Conservation (phyloP, 2,888 invertebrate species). For the Ephialtes manifestator region DNA sequence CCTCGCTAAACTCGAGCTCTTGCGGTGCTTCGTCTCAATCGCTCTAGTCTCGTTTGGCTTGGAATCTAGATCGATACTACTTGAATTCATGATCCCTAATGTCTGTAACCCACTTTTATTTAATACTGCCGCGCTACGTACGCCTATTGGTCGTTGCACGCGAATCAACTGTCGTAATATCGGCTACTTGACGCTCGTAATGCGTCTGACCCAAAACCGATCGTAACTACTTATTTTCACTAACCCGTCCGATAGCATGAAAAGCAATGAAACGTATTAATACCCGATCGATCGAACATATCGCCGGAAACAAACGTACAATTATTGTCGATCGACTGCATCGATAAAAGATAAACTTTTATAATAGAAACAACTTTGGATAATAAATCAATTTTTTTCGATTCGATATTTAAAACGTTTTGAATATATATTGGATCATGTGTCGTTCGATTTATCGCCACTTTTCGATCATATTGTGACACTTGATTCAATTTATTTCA, state of each 20-base stretch:
- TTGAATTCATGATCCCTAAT: slow-evolving; percentile 57
- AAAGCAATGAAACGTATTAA: no score
- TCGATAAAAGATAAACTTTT: background rate
- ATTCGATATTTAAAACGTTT: background rate
- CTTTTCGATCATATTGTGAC: background rate
- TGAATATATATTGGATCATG: background rate
- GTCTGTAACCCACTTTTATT: slow-evolving; percentile 67
- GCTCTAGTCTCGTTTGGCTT: slow-evolving; percentile 57
- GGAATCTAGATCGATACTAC: slow-evolving; percentile 68
- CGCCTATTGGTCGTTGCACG: slow-evolving; percentile 11
- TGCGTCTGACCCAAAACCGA: slow-evolving; percentile 58
- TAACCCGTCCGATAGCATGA: background rate
- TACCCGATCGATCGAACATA: background rate
- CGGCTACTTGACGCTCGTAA: slow-evolving; percentile 32
- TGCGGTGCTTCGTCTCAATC: slow-evolving; percentile 66
- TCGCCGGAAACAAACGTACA: background rate
- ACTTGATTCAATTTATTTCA: background rate
- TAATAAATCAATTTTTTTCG: no score
- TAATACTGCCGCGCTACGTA: slow-evolving; percentile 34
- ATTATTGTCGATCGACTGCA: background rate
- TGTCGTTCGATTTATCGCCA: no score
- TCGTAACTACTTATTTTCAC: slow-evolving; percentile 26
- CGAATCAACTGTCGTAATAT: slow-evolving; percentile 25
- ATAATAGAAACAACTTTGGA: background rate
- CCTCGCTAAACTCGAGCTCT: slow-evolving; percentile 57